A percentile compares a stretch with the other conserved stretches of the same genome.
Conservation (phyloP, 2,113 vertebrate genomes). For the Misgurnus anguillicaudatus region DNA sequence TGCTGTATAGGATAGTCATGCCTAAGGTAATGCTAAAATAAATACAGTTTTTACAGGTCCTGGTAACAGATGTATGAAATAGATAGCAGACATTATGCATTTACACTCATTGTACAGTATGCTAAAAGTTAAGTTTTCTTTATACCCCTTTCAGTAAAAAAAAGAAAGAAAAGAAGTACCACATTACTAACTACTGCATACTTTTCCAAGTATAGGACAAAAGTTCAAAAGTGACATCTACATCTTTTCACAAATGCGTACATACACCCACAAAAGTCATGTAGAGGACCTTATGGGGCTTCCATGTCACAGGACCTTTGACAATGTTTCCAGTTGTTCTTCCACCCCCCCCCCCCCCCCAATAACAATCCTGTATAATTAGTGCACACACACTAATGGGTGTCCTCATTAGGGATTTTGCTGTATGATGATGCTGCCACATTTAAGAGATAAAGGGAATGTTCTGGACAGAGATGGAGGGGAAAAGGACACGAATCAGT, state of each 20-base stretch:
- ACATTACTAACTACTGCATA: too few relatives aligned
- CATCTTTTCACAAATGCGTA: too few relatives aligned
- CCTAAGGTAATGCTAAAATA: conserved; percentile 63
- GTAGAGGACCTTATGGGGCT: too few relatives aligned
- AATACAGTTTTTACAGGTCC: conserved; percentile 64
- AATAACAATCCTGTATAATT: too few relatives aligned
- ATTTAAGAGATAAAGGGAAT: conserved; percentile 52
- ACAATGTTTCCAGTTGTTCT: not conserved
- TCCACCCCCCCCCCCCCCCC: too few relatives aligned
- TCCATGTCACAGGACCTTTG: not conserved
- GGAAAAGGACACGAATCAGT: conserved; percentile 36
- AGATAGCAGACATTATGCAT: conserved; percentile 42
- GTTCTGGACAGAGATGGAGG: conserved; percentile 40
- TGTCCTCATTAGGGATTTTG: conserved; percentile 4
- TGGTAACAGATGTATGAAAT: conserved; percentile 54
- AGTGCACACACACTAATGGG: not conserved
- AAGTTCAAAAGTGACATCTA: not conserved
- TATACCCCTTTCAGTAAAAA: too few relatives aligned
- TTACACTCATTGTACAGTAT: conserved; percentile 29
- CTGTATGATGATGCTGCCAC: conserved; percentile 26
- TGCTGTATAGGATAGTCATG: conserved; percentile 59
- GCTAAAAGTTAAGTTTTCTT: too few relatives aligned
- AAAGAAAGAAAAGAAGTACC: not conserved
- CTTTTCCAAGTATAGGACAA: not conserved
- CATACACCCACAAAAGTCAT: too few relatives aligned